Percentiles rank a stretch among this genome's conserved stretches.
Conservation (phyloP, 2,113 vertebrate genomes). For the Ondatra zibethicus region DNA sequence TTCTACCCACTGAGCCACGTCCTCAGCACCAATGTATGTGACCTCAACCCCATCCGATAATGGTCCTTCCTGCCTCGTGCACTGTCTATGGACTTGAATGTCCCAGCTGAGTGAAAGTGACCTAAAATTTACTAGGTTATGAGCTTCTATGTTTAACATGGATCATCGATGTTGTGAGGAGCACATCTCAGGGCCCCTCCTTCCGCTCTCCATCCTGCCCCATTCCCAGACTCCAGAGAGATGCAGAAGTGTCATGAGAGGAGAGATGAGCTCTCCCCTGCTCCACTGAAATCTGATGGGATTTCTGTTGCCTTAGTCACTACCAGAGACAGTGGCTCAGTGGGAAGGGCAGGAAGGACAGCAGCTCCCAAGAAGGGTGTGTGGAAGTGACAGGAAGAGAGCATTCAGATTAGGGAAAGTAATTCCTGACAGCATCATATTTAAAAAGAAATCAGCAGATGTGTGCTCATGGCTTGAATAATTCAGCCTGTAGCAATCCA, state of each 20-base stretch:
- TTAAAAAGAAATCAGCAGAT: not conserved
- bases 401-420: not conserved
- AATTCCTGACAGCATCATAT: not conserved
- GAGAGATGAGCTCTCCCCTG: not conserved
- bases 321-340: not conserved
- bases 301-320: not conserved
- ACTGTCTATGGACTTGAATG: not conserved
- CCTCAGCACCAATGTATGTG: not conserved
- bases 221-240: not conserved
- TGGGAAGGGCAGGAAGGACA: not conserved
- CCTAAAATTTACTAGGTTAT: not conserved
- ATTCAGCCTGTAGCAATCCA: not conserved
- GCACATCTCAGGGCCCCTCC: not conserved
- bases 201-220: not conserved
- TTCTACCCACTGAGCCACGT: not conserved
- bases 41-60: not conserved
- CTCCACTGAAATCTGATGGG: not conserved
- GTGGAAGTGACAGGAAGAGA: not conserved
- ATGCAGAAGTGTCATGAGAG: not conserved
- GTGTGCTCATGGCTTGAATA: not conserved
- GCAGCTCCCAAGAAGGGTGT: not conserved
- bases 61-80: not conserved
- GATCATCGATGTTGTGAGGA: not conserved
- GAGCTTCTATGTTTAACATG: not conserved
- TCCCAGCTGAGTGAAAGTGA: not conserved